Evolutionary conservation across 1,140 invertebrate genomes (phyloP), one percentile per base, ranked within the genome.

Genomic region (Drosophila sucinea): DNA sequence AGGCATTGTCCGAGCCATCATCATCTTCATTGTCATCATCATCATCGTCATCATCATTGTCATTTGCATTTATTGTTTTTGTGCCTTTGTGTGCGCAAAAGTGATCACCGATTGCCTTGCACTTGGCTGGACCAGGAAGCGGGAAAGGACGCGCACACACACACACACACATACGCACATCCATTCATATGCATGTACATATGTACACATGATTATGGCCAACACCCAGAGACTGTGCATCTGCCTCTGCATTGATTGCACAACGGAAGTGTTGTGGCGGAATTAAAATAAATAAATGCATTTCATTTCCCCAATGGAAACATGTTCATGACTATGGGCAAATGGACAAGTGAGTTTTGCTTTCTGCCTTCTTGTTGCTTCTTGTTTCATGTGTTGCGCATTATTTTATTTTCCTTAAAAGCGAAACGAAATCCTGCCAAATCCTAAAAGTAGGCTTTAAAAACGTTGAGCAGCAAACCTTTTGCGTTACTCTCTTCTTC

Each of bases 201-300:
- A 51, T 67, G 61, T 77, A 60, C 67, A 71, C 71, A 81, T 81
- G 81, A 69, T 61, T 71, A 71, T 60, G 10, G 55, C 67, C 32
- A 60, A 58, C 32, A 58, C 62, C 40, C 60, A 64, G 29, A 69
- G 47, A 25, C 74, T 78, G 80, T 81, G 81, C 63, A 61, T 81
- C 84, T 90, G 85, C 70, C 60, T 79, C 57, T 89, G 84, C 84
- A 89, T 90, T 90, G 85, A 89, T 89, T 89, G 84, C 75, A 81
- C 81, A 75, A 65, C 84, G 84, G 84, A 89, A 89, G 84, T 89
- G 84, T 89, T 89, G 84, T 90, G 84, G 84, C 85, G 84, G 84
- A 89, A 89, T 89, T 89, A 89, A 89, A 89, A 90, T 90, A 89
- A 89, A 89, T 89, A 89, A 89, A 89, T 89, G 84, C 84, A 87